phyloP scores from a whole-genome alignment of 2,113 vertebrate species.

The Scartelaos histophorus region DNA sequence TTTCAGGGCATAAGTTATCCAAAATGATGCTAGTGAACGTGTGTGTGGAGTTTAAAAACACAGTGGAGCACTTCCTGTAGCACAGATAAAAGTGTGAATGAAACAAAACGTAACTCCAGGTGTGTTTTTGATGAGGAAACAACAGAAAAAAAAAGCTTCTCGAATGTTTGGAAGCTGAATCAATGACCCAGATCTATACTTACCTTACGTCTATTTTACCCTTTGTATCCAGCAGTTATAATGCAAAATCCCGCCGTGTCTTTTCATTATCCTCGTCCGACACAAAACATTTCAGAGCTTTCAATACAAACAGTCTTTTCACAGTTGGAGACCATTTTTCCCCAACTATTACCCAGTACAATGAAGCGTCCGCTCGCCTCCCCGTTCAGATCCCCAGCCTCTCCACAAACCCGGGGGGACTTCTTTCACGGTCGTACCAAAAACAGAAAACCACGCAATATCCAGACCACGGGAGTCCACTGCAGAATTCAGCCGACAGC shows the following conservation, averaged over 20 bases:
- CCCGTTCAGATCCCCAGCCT: conserved; percentile 12
- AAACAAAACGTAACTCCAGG: too few relatives aligned
- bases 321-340: not conserved
- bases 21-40: too few relatives aligned
- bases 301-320: conserved; percentile 7
- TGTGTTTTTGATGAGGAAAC: too few relatives aligned
- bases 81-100: too few relatives aligned
- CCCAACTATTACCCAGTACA: conserved; percentile 17
- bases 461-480: conserved; percentile 1
- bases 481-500: conserved; percentile 20
- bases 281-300: not conserved
- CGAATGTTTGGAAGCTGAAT: too few relatives aligned
- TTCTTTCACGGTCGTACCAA: conserved; percentile 4
- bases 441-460: not conserved
- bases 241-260: not conserved
- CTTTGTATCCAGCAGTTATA: too few relatives aligned
- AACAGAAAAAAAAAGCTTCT: too few relatives aligned
- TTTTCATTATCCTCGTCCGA: not conserved
- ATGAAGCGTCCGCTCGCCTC: conserved; percentile 10
- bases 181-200: too few relatives aligned
- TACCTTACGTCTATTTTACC: too few relatives aligned
- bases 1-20: too few relatives aligned
- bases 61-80: too few relatives aligned
- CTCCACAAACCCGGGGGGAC: conserved; percentile 11
- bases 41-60: too few relatives aligned